Conservation (phyloP, 2,113 vertebrate genomes). For the human region DNA sequence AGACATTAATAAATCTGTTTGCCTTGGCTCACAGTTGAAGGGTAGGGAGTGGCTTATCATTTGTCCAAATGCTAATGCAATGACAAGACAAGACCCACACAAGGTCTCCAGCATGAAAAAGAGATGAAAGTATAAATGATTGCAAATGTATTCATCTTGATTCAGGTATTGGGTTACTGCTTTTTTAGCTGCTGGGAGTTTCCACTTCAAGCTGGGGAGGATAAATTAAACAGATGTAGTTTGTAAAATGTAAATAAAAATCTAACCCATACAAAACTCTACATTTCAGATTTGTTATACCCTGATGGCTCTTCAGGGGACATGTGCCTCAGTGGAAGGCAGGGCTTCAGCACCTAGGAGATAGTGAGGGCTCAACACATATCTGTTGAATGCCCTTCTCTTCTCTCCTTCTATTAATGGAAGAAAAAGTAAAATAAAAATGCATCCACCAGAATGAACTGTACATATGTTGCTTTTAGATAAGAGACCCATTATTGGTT, state of each 20-base stretch:
- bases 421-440: background rate
- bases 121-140: background rate
- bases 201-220: background rate
- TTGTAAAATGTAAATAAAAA: background rate
- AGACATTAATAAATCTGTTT: background rate
- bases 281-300: background rate
- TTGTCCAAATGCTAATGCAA: background rate
- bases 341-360: background rate
- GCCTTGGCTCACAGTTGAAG: background rate
- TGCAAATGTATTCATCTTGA: constrained; percentile 14
- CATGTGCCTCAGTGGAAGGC: fast-evolving
- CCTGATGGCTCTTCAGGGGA: fast-evolving
- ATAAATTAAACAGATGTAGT: background rate
- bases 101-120: background rate
- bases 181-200: background rate
- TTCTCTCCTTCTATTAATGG: background rate
- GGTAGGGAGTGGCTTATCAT: background rate
- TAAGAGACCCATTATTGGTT: background rate
- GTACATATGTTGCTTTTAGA: background rate
- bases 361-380: background rate
- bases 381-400: background rate
- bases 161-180: background rate
- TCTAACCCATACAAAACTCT: background rate
- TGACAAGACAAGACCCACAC: background rate
- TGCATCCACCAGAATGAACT: background rate